These are phyloP conservation scores for Stegophylla sp. DNA, from an alignment of 2,888 invertebrate genomes.

Conservation along the genomic window DNA sequence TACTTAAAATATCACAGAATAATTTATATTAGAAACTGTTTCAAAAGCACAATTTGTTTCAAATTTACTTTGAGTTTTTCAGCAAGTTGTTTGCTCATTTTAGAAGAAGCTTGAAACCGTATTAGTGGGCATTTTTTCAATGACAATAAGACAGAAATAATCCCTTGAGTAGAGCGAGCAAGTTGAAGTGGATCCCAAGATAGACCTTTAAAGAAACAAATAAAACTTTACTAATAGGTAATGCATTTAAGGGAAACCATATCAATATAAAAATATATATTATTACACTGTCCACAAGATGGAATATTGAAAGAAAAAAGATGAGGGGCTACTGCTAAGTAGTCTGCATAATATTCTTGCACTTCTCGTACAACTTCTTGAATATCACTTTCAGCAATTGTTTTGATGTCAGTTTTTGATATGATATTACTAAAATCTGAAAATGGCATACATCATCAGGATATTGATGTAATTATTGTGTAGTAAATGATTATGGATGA, in stretches of 20 bases:
- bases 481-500: not conserved
- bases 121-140: conserved; percentile 90
- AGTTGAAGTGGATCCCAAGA: conserved; percentile 81
- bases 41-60: not conserved
- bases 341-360: conserved; percentile 96
- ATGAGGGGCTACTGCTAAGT: conserved; percentile 89
- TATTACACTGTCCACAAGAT: conserved; percentile 72
- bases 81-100: conserved; percentile 82
- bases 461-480: not conserved
- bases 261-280: not conserved
- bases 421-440: conserved; percentile 97
- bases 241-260: conserved; percentile 31
- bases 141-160: conserved; percentile 84
- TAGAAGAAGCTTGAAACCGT: conserved; percentile 86
- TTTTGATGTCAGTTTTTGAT: conserved; percentile 94
- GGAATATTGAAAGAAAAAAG: conserved; percentile 83
- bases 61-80: conserved; percentile 71
- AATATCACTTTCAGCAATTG: conserved; percentile 95
- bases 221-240: conserved; percentile 29
- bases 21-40: not conserved
- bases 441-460: conserved; percentile 57
- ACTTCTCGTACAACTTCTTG: conserved; percentile 96
- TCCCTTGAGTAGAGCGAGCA: conserved; percentile 81
- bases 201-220: conserved; percentile 66
- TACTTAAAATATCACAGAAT: too few species aligned